Conservation (phyloP, 2,113 vertebrate species). For the Atherinomorus stipes region DNA sequence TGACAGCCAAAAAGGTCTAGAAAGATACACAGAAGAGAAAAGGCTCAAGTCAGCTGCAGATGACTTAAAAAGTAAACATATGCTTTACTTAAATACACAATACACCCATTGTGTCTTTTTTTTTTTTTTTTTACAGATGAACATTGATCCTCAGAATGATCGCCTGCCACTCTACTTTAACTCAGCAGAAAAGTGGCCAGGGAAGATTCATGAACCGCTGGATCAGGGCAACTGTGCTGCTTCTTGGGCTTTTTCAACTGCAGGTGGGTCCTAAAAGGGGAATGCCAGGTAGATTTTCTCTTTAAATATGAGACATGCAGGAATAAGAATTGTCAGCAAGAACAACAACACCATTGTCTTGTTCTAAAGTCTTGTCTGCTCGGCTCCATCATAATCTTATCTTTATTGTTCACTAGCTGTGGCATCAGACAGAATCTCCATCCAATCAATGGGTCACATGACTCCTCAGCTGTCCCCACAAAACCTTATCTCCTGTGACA, state of each 20-base stretch:
- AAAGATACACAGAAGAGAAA: neutral
- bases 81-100: no score
- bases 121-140: slow-evolving; percentile 83
- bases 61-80: no score
- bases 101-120: neutral
- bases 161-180: slow-evolving; percentile 88
- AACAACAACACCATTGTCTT: neutral
- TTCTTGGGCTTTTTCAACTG: slow-evolving; percentile 98
- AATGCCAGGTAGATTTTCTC: no score
- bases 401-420: slow-evolving; percentile 82
- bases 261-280: slow-evolving; percentile 78
- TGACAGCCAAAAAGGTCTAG: no score
- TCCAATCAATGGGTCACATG: slow-evolving; percentile 99
- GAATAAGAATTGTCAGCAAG: neutral
- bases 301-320: neutral
- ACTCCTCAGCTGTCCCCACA: slow-evolving; percentile 93
- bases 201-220: slow-evolving; percentile 93
- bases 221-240: slow-evolving; percentile 98
- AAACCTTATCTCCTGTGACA: slow-evolving; percentile 95
- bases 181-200: slow-evolving; percentile 91
- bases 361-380: no score
- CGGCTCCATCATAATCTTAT: neutral
- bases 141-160: slow-evolving; percentile 86
- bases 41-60: neutral
- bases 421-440: slow-evolving; percentile 95